Base-by-base conservation (phyloP, 2,888 invertebrate genomes). In the Volucella inanis region DNA sequence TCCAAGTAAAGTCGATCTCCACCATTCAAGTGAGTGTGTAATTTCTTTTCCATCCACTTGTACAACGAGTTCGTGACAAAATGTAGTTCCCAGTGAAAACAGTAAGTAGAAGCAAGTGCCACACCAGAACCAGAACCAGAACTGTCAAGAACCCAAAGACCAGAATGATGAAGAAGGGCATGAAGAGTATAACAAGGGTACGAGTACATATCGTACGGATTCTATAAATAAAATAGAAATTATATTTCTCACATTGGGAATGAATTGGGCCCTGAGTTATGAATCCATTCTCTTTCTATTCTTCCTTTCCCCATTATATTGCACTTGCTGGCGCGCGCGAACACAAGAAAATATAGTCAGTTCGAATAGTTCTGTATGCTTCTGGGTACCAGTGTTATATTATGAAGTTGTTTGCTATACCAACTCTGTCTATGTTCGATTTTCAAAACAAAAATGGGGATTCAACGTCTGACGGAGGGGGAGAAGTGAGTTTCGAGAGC, bases 151-250 rank as follows among this genome's bases (percentile, higher is more conserved):
- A 4, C 3, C 22, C 22, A 22, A 22, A 68, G 64, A 50, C 15
- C 39, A 11, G 8, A 18, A 22, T 6, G 18, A 31, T 22, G 3
- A n/a, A 52, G n/a, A 10, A 43, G 8, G 41, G 6, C 14, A 39
- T 18, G 8, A 61, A 43, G 65, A 15, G 75, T 61, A 18, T n/a
- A 2, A 47, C 11, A 47, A 41, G 65, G 49, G 50, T 54, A 31
- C 47, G 9, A 39, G 68, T 54, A 45, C 64, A 80, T 80, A 75
- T 74, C 43, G 80, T 62, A 64, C 59, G 67, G 38, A 76, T 77
- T 81, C 85, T 81, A 85, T 81, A 85, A 85, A 85, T 85, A 85
- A 81, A 81, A 81, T 77, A 72, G 85, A 85, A 85, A 85, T 81
- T 85, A 81, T 85, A 81, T 76, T 85, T 85, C 72, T 81, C 85